Conservation (phyloP, 2,797 vertebrate species). For the Sitta carolinensis region DNA sequence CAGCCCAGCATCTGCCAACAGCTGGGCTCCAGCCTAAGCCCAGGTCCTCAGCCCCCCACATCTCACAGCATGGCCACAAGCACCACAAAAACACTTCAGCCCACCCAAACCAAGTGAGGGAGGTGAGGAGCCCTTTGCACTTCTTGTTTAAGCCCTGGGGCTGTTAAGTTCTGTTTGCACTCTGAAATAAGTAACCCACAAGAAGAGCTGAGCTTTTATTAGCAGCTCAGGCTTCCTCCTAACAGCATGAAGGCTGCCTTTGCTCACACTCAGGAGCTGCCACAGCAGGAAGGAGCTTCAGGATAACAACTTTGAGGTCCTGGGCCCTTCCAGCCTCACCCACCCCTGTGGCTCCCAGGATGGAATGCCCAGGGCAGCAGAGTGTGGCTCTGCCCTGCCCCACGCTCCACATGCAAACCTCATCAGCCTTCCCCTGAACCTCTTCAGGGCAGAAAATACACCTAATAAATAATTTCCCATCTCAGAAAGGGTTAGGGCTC, state of each 20-base stretch:
- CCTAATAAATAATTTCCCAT: neutral
- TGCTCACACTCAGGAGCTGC: neutral
- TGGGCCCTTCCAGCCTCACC: neutral
- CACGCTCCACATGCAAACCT: neutral
- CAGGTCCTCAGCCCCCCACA: neutral
- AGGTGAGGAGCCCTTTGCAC: neutral
- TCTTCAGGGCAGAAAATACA: neutral
- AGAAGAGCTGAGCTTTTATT: fast-evolving
- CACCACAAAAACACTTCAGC: fast-evolving
- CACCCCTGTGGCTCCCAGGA: fast-evolving
- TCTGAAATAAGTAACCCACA: neutral
- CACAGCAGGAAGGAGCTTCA: neutral
- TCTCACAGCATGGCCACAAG: neutral
- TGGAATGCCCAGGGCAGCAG: fast-evolving
- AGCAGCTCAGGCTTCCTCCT: neutral
- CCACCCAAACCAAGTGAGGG: fast-evolving
- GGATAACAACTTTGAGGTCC: neutral
- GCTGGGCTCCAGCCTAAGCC: neutral
- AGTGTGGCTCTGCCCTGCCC: neutral
- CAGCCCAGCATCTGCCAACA: neutral
- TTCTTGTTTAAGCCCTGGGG: neutral
- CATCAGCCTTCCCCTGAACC: neutral
- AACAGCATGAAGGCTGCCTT: neutral
- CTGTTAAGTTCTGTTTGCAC: neutral
- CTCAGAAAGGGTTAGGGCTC: neutral